Base-by-base conservation (phyloP, 1,140 invertebrate genomes). In the Paralvinella palmiformis region DNA sequence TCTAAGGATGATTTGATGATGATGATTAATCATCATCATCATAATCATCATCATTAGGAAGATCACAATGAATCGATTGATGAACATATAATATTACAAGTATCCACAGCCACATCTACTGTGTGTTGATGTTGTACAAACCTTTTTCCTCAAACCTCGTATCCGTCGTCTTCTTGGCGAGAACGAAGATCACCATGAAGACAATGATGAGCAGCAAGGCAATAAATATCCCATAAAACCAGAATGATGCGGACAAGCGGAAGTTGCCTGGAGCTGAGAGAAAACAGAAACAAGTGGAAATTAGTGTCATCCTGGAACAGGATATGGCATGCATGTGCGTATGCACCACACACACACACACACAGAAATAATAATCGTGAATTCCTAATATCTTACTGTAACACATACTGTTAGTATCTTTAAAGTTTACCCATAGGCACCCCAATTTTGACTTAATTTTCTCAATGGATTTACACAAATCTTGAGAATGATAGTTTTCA, bases 171-270 rank as follows among this genome's bases (percentile, higher is more conserved):
- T 50, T 66, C 52, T 66, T 66, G 20, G 62, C 24, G 50, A 66
- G 20, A 31, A 62, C 35, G 29, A 66, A 48, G 5, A 29, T 24
- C 7, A 66, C 31, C 13, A 66, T 31, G 45, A 48, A 29, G 20
- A 66, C 17, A 24, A 66, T 44, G 31, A 66, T 61, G n/a, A 66
- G 64, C 48, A 66, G 62, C 4, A 66, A 31, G 10, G 50, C 45
- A 10, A 66, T 44, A 20, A 29, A 66, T 22, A 66, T 66, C n/a
- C 64, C 64, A 31, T 66, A 66, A 59, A 66, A 66, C 64, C 64
- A 66, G 17, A 22, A 50, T 1, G 59, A 52, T n/a, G 37, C 41
- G n/a, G 27, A 22, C n/a, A 66, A 35, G 20, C 56, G 27, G 22
- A 44, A 62, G n/a, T 44, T 32, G 13, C 59, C 45, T 13, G 64